phyloP scores from a whole-genome alignment of 2,888 invertebrate genomes.

The Amaurobius ferox region DNA sequence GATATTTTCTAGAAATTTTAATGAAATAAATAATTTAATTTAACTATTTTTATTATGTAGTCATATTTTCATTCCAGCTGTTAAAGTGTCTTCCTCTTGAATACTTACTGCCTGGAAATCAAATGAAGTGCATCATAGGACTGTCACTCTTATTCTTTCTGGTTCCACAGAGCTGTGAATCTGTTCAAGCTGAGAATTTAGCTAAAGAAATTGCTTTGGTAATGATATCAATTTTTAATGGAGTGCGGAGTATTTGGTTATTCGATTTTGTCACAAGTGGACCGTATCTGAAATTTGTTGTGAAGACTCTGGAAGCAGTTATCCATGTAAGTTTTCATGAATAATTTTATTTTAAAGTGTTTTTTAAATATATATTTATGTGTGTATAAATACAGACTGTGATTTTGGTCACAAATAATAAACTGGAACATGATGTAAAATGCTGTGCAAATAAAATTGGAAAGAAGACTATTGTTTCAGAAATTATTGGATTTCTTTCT shows the following conservation, averaged over 20 bases:
- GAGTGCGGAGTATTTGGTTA: slow-evolving; percentile 51
- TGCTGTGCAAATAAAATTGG: too few relatives aligned
- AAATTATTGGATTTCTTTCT: too few relatives aligned
- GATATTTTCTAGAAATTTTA: too few relatives aligned
- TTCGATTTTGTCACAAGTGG: slow-evolving; percentile 60
- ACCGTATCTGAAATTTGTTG: slow-evolving; percentile 26
- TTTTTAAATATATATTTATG: not conserved
- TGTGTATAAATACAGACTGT: too few relatives aligned
- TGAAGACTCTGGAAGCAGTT: slow-evolving; percentile 28
- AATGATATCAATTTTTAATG: slow-evolving; percentile 39
- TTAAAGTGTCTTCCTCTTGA: slow-evolving; percentile 37
- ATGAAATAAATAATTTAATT: too few relatives aligned
- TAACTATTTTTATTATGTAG: too few relatives aligned
- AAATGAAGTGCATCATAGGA: slow-evolving; percentile 43
- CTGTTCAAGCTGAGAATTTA: not conserved
- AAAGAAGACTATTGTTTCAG: too few relatives aligned
- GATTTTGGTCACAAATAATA: too few relatives aligned
- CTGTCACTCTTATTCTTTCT: slow-evolving; percentile 55
- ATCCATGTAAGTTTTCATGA: not conserved
- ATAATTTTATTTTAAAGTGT: not conserved
- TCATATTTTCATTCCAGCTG: slow-evolving; percentile 31
- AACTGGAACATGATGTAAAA: too few relatives aligned
- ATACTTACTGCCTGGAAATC: slow-evolving; percentile 51
- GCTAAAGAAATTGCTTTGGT: slow-evolving; percentile 32
- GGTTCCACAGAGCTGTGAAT: slow-evolving; percentile 15